Base-by-base conservation (phyloP, 2,113 vertebrate genomes). In the Pandion haliaetus region DNA sequence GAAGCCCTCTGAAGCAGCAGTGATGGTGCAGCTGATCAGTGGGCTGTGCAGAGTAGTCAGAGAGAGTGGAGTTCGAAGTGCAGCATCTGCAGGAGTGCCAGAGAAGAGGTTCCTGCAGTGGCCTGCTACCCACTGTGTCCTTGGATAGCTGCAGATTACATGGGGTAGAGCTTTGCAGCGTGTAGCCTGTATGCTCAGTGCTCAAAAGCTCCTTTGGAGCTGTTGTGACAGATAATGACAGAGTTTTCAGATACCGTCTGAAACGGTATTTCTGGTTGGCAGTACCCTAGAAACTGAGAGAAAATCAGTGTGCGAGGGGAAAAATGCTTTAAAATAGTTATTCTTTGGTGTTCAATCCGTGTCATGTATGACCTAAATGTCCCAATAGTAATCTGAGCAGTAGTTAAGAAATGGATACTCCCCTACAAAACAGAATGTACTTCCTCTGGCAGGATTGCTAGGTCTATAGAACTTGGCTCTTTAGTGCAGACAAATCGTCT, bases 351-450 rank as follows among this genome's bases (percentile, higher is more conserved):
- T 45, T 73, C 55, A 38, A 2, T 32, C 50, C 55, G 6, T 47
- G 29, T 24, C 38, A 25, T 8, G 0, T 0, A 0, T 34, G 19
- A 14, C 14, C 6, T 47, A 81, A 71, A 38, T 50, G 42, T 44
- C 54, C 54, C 6, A 1, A 14, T 59, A 36, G 29, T 36, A 42
- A 63, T 70, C 44, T n/a, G 25, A 84, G 50, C 18, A 50, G 24
- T 20, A 14, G 18, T 36, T 72, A 36, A 28, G 32, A 69, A 80
- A n/a, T n/a, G n/a, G 58, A 28, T 81, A 6, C 38, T 77, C 32
- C 7, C 9, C 8, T 85, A 6, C 36, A 40, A 72, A 86, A 14
- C 24, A 44, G 31, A 17, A 49, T 57, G 28, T 78, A 1, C 24
- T 76, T 32, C 16, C 9, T 59, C 49, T 71, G 20, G 20, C 26